Percentiles rank a stretch among this genome's conserved stretches.
These are phyloP conservation scores for Pectinophora gossypiella DNA, from an alignment of 1,140 invertebrate genomes.

Conservation along the genomic window DNA sequence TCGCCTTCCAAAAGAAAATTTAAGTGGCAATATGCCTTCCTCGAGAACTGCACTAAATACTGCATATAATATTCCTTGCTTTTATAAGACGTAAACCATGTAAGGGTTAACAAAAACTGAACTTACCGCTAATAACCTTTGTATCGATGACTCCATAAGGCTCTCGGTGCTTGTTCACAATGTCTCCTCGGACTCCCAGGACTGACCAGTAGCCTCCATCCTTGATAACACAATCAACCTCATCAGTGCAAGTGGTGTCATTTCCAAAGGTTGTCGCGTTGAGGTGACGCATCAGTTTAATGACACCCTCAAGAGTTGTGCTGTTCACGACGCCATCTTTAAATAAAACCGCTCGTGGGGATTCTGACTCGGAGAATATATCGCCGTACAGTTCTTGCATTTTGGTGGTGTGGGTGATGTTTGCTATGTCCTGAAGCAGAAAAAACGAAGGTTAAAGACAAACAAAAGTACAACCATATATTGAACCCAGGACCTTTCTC, in stretches of 20 bases:
- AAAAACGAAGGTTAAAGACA: no score
- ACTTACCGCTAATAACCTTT: slow-evolving; percentile 61
- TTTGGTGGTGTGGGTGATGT: slow-evolving; percentile 51
- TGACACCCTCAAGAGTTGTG: slow-evolving; percentile 51
- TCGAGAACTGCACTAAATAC: no score
- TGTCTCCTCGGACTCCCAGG: slow-evolving; percentile 60
- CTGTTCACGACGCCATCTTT: slow-evolving; percentile 60
- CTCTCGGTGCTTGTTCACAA: slow-evolving; percentile 38
- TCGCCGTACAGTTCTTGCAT: slow-evolving; percentile 59
- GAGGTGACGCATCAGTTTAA: slow-evolving; percentile 60
- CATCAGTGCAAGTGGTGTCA: slow-evolving; percentile 32
- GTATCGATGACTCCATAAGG: slow-evolving; percentile 66
- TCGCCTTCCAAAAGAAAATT: no score
- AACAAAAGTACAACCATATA: no score
- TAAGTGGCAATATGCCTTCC: no score
- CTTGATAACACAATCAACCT: slow-evolving; percentile 36
- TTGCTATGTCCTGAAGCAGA: slow-evolving; percentile 62
- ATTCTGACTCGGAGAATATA: slow-evolving; percentile 57
- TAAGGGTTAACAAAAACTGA: background rate
- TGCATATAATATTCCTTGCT: no score
- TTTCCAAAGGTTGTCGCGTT: slow-evolving; percentile 45
- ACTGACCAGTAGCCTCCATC: slow-evolving; percentile 47
- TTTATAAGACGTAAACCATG: no score
- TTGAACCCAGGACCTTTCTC: no score
- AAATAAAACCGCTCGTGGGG: slow-evolving; percentile 57